Evolutionary conservation across 2,113 vertebrate species (phyloP).

Genomic region (Protobothrops mucrosquamatus): DNA sequence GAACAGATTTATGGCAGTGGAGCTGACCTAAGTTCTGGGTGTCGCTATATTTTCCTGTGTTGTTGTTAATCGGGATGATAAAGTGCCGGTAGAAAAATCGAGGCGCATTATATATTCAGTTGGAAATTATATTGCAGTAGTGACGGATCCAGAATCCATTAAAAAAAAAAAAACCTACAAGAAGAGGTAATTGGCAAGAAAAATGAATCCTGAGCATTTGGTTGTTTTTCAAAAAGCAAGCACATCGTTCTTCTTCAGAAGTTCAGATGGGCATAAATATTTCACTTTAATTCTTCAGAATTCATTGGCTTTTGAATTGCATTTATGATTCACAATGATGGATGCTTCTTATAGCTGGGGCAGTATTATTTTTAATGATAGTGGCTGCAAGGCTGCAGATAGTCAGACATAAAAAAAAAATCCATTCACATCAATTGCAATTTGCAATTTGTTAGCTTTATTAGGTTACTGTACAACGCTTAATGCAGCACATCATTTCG

Average conservation of each 20-base stretch:
- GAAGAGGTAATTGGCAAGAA: slow-evolving; percentile 64
- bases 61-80: slow-evolving; percentile 41
- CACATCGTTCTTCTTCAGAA: slow-evolving; percentile 52
- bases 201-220: slow-evolving; percentile 62
- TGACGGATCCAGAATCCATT: slow-evolving; percentile 56
- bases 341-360: slow-evolving; percentile 19
- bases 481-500: background rate
- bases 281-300: slow-evolving; percentile 61
- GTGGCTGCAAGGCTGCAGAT: slow-evolving; percentile 39
- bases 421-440: slow-evolving; percentile 10
- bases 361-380: slow-evolving; percentile 49
- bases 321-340: slow-evolving; percentile 57
- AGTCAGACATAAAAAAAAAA: slow-evolving; percentile 3
- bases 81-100: slow-evolving; percentile 38
- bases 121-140: slow-evolving; percentile 54
- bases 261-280: slow-evolving; percentile 65
- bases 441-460: background rate
- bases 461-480: background rate
- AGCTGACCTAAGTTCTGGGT: slow-evolving; percentile 7
- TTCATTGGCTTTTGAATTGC: slow-evolving; percentile 62
- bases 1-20: background rate
- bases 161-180: slow-evolving; percentile 44
- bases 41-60: slow-evolving; percentile 9
- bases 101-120: slow-evolving; percentile 47
- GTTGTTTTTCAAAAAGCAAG: slow-evolving; percentile 60